Conservation (phyloP, 2,113 vertebrate species). For the Ptyas mucosa region DNA sequence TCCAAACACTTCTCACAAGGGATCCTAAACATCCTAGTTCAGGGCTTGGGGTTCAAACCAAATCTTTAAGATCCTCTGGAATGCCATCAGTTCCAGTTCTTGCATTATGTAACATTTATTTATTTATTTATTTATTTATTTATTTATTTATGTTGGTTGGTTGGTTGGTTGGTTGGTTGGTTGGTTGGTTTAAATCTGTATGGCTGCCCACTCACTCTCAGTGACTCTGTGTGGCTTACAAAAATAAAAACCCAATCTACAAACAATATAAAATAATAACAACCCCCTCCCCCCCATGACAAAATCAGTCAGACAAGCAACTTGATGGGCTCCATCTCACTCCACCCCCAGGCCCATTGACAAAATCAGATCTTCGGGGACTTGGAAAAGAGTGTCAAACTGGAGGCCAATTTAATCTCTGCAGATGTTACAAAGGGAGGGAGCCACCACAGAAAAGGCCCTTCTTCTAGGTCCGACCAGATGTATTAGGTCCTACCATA, state of each 20-base stretch:
- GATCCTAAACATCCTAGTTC: not conserved
- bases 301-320: not conserved
- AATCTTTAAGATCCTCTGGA: not conserved
- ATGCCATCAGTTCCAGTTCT: not conserved
- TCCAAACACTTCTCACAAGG: not conserved
- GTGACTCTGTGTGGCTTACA: not conserved
- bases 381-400: too few species aligned
- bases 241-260: not conserved
- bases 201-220: not conserved
- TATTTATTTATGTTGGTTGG: too few species aligned
- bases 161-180: too few species aligned
- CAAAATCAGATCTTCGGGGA: too few species aligned
- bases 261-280: not conserved
- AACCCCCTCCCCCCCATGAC: not conserved
- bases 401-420: too few species aligned
- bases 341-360: too few species aligned
- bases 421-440: too few species aligned
- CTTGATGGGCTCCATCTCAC: not conserved
- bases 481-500: too few species aligned
- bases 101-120: not conserved
- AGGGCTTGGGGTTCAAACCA: not conserved
- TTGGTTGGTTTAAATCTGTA: not conserved
- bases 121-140: not conserved
- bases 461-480: too few species aligned
- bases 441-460: too few species aligned